Evolutionary conservation across 1,140 invertebrate genomes (phyloP).

Genomic region (Eubasilissa regina): DNA sequence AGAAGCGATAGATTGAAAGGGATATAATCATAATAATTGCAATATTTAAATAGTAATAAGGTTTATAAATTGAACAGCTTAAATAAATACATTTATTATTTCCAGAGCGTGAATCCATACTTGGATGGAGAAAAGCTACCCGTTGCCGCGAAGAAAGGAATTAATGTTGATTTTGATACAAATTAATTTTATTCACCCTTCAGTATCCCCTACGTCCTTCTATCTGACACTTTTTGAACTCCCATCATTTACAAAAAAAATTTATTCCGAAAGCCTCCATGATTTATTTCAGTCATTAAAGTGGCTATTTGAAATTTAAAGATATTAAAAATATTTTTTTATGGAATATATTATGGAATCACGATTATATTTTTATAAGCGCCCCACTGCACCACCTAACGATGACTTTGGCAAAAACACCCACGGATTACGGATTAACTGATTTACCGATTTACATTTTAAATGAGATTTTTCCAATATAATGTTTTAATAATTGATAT

Average conservation of each 20-base stretch:
- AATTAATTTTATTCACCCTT: constrained; percentile 25
- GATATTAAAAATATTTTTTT: constrained; percentile 24
- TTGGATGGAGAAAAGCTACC: constrained; percentile 86
- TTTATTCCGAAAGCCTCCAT: background rate
- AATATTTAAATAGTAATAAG: too few species aligned
- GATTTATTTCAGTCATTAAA: background rate
- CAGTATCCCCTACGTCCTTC: background rate
- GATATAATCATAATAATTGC: too few species aligned
- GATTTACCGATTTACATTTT: constrained; percentile 44
- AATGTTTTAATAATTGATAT: constrained; percentile 51
- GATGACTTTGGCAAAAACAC: constrained; percentile 54
- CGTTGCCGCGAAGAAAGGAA: constrained; percentile 91
- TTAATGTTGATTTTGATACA: constrained; percentile 72
- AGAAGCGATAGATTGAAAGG: too few species aligned
- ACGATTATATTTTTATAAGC: constrained; percentile 56
- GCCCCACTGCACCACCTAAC: background rate
- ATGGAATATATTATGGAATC: constrained; percentile 40
- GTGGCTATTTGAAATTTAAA: background rate
- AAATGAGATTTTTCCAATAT: constrained; percentile 52
- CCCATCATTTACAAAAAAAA: background rate
- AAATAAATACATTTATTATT: too few species aligned
- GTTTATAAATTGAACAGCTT: too few species aligned
- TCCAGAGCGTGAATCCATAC: constrained; percentile 83
- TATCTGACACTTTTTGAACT: background rate
- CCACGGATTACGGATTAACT: constrained; percentile 53